A percentile compares a stretch with the other conserved stretches of the same genome.
phyloP scores from a whole-genome alignment of 2,888 invertebrate genomes.

The Euplagia quadripunctaria region DNA sequence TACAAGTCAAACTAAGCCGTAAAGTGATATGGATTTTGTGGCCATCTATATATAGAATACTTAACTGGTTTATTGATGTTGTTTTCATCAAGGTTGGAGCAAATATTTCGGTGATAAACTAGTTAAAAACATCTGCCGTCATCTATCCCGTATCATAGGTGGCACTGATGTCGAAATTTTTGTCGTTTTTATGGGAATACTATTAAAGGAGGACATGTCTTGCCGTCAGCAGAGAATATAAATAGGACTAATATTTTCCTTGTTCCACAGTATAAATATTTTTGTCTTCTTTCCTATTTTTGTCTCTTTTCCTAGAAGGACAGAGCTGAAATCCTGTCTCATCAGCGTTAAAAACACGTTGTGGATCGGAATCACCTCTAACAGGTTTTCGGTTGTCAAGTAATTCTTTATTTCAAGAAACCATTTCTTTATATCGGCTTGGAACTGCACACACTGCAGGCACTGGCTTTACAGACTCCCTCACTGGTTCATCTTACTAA shows the following conservation, averaged over 20 bases:
- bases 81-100: slow-evolving; percentile 23
- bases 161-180: slow-evolving; percentile 12
- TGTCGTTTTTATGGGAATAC: slow-evolving; percentile 49
- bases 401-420: too few relatives aligned
- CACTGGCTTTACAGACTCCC: too few relatives aligned
- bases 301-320: too few relatives aligned
- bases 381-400: not conserved
- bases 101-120: slow-evolving; percentile 28
- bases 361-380: not conserved
- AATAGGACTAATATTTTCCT: slow-evolving; percentile 41
- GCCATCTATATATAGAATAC: slow-evolving; percentile 53
- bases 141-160: slow-evolving; percentile 37
- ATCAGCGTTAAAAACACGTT: slow-evolving; percentile 38
- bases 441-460: too few relatives aligned
- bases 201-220: slow-evolving; percentile 47
- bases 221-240: slow-evolving; percentile 41
- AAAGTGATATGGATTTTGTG: slow-evolving; percentile 48
- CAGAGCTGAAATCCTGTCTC: slow-evolving; percentile 50
- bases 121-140: slow-evolving; percentile 29
- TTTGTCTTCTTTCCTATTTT: slow-evolving; percentile 52
- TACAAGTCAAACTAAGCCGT: slow-evolving; percentile 40
- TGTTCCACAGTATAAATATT: slow-evolving; percentile 46
- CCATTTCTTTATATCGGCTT: too few relatives aligned
- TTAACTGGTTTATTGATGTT: slow-evolving; percentile 42
- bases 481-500: too few relatives aligned